Evolutionary conservation across 2,888 invertebrate genomes (phyloP), one percentile per base, ranked within the genome.

Genomic region (Pristionchus arcanus): DNA sequence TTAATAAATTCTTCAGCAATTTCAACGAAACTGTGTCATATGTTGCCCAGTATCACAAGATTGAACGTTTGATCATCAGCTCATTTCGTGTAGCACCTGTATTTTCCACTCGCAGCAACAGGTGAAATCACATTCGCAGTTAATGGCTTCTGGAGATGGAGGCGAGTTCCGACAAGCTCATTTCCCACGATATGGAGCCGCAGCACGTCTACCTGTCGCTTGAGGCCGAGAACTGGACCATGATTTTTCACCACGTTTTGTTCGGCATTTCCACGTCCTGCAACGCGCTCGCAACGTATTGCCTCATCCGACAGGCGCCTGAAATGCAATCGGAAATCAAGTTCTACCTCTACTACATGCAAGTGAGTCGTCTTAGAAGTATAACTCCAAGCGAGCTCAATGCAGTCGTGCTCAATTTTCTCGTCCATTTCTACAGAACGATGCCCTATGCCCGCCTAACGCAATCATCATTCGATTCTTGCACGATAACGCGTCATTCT

Each of bases 311-410:
- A 28, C 31, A 71, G 19, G 34, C 71, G 19, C 71, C 71, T 34
- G 71, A 71, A 4, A 71, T 71, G 71, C 71, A 71, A 19, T 71
- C 71, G 4, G 71, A 71, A 4, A 71, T 71, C 31, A 71, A 71
- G 34, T 71, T 71, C 71, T 71, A 71, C n/a, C 28, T 66, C 3
- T 66, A 66, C 71, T 71, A 34, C 34, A 71, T 71, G 71, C 71
- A 71, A 19, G 71, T 71, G 21, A 31, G 66, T 25, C 4, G 4
- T 25, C 25, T 63, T 15, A 53, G 49, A 53, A n/a, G n/a, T n/a
- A n/a, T n/a, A n/a, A n/a, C n/a, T n/a, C n/a, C n/a, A n/a, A n/a
- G n/a, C n/a, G n/a, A n/a, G n/a, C n/a, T n/a, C n/a, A n/a, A n/a
- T n/a, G n/a, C n/a, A n/a, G n/a, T n/a, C n/a, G n/a, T n/a, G n/a